A percentile compares a stretch with the other conserved stretches of the same genome.
These are phyloP conservation scores for Sipha maydis DNA, from an alignment of 2,888 invertebrate species.

Conservation along the genomic window DNA sequence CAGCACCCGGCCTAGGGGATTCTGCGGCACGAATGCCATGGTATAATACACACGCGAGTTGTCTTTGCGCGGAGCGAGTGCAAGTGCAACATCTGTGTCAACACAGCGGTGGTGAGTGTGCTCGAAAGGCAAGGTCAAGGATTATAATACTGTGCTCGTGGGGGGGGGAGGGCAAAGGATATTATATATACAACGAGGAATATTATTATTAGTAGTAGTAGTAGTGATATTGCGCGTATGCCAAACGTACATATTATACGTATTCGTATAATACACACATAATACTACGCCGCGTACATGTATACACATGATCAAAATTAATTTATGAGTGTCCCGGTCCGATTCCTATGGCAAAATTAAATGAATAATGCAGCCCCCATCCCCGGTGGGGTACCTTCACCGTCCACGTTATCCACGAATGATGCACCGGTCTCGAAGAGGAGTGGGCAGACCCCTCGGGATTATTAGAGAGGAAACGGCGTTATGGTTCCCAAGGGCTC, in stretches of 20 bases:
- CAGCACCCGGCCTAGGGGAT: constrained; percentile 28
- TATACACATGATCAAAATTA: constrained; percentile 49
- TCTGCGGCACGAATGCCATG: not conserved
- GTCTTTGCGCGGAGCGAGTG: not conserved
- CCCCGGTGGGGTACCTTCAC: not conserved
- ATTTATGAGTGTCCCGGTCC: constrained; percentile 40
- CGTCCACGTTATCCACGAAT: too few relatives aligned
- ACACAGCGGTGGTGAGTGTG: constrained; percentile 40
- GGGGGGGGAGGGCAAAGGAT: not conserved
- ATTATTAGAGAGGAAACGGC: constrained; percentile 59
- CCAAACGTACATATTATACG: not conserved
- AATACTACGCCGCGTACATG: not conserved
- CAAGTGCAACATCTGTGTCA: constrained; percentile 61
- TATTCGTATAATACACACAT: not conserved
- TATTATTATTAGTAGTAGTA: not conserved
- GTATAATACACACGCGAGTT: not conserved
- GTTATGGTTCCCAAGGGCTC: constrained; percentile 63
- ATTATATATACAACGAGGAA: not conserved
- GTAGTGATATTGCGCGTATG: not conserved
- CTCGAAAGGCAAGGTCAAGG: constrained; percentile 57
- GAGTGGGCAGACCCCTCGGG: constrained; percentile 40
- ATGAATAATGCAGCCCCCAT: constrained; percentile 53
- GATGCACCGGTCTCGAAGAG: not conserved
- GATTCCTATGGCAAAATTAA: constrained; percentile 59
- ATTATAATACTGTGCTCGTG: constrained; percentile 7